A percentile compares a stretch with the other conserved stretches of the same genome.
Conservation (phyloP, 1,140 invertebrate species). For the Stenopsyche tienmushanensis region DNA sequence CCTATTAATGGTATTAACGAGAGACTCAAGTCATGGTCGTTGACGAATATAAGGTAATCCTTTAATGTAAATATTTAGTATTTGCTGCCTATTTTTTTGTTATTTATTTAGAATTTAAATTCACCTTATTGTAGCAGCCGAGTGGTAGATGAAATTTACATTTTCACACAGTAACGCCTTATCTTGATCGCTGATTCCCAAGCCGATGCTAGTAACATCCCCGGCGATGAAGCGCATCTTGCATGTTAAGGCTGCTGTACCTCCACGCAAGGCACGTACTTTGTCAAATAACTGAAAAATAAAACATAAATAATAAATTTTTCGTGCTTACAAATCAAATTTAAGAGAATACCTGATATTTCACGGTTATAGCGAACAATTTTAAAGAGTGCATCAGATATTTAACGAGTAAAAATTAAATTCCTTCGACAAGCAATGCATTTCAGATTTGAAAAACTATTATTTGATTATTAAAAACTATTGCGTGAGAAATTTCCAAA, state of each 20-base stretch:
- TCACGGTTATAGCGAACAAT: neutral
- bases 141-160: constrained; percentile 84
- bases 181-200: constrained; percentile 77
- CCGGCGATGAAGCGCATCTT: constrained; percentile 74
- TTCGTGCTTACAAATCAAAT: neutral
- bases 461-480: neutral
- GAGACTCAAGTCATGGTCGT: too few species aligned
- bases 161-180: constrained; percentile 66
- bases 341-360: neutral
- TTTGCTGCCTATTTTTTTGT: too few species aligned
- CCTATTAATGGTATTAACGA: too few species aligned
- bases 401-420: neutral
- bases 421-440: too few species aligned
- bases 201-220: constrained; percentile 70
- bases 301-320: constrained; percentile 5
- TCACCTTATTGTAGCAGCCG: constrained; percentile 82
- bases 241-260: constrained; percentile 56
- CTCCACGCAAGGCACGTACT: constrained; percentile 61
- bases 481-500: neutral
- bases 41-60: too few species aligned
- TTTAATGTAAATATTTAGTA: too few species aligned
- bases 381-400: neutral
- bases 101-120: too few species aligned
- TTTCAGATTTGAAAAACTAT: neutral
- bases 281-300: constrained; percentile 72